phyloP scores from a whole-genome alignment of 2,888 invertebrate genomes.

The Plemyria rubiginata region DNA sequence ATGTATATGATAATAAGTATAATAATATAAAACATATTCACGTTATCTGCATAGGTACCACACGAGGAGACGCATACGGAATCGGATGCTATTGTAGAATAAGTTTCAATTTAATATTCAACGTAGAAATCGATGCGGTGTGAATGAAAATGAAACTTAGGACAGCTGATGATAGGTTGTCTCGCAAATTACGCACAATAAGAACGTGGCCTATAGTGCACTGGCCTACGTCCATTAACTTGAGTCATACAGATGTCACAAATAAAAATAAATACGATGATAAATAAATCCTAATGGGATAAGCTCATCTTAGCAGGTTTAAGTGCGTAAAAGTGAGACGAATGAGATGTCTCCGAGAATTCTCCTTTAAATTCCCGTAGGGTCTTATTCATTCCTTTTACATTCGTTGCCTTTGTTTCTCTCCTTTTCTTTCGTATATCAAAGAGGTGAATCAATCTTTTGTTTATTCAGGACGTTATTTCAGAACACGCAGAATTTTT shows the following conservation, averaged over 20 bases:
- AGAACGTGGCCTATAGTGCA: no score
- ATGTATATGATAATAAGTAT: no score
- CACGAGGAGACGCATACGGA: no score
- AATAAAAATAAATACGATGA: neutral
- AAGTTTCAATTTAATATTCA: no score
- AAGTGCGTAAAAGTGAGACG: conserved; percentile 25
- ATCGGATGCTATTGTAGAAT: no score
- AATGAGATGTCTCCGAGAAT: conserved; percentile 32
- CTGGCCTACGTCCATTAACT: no score
- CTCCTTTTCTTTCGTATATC: conserved; percentile 18
- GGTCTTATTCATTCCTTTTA: conserved; percentile 33
- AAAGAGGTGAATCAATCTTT: conserved; percentile 29
- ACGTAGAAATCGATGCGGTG: no score
- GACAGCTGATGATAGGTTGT: no score
- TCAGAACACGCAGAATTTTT: neutral
- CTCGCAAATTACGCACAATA: no score
- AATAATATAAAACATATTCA: no score
- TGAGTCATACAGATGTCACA: neutral
- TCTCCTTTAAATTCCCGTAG: conserved; percentile 21
- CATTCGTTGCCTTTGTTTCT: conserved; percentile 20
- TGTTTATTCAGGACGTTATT: neutral
- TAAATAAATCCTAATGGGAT: conserved; percentile 1
- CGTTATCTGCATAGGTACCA: no score
- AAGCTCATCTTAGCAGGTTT: conserved; percentile 19
- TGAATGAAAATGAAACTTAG: no score